Conservation (phyloP, 2,888 invertebrate species). For the Lasius fuliginosus region DNA sequence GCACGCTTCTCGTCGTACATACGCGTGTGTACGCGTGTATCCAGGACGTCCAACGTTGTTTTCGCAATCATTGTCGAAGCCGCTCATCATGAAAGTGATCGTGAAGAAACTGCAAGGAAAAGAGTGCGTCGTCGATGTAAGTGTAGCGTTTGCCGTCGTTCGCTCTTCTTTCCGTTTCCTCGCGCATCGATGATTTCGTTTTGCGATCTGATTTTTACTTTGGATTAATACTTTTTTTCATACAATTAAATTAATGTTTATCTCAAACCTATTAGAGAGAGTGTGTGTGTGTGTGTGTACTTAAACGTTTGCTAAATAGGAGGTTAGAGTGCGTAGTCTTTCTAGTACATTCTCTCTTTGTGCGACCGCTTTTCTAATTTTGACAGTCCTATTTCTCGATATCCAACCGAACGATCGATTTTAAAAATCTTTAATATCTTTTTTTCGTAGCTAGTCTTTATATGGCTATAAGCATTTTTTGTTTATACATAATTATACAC, state of each 20-base stretch:
- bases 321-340: background rate
- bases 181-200: background rate
- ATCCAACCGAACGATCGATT: background rate
- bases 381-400: background rate
- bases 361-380: background rate
- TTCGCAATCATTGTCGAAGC: constrained; percentile 67
- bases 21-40: background rate
- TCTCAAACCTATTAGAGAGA: background rate
- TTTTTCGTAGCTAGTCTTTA: background rate
- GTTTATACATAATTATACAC: background rate
- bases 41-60: constrained; percentile 43
- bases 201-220: background rate
- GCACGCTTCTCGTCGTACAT: background rate
- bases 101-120: constrained; percentile 92
- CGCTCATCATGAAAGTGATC: constrained; percentile 89
- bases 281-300: too few species aligned
- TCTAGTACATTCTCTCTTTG: background rate
- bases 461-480: background rate
- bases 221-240: background rate
- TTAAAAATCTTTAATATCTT: background rate
- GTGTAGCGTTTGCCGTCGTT: constrained; percentile 65
- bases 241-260: background rate
- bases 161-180: background rate
- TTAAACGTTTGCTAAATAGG: background rate
- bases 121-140: constrained; percentile 90